Evolutionary conservation across 2,888 invertebrate genomes (phyloP).

Genomic region (Pherbina coryleti): DNA sequence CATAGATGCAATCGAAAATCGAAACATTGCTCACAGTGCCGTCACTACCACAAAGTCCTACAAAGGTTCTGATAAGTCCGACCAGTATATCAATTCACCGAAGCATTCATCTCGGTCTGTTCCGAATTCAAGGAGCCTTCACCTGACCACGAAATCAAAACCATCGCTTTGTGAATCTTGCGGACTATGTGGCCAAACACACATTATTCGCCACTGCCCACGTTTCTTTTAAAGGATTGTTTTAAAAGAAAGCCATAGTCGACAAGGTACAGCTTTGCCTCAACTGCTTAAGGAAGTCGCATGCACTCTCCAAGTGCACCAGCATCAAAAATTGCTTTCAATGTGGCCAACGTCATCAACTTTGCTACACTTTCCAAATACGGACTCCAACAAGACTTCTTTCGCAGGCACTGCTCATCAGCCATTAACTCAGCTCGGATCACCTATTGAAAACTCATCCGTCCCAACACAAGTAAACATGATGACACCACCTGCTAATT

Average conservation of each 20-base stretch:
- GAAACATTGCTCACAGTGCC: neutral
- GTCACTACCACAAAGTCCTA: neutral
- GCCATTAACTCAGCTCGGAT: neutral
- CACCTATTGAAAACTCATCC: no score
- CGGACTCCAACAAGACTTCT: no score
- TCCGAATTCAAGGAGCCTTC: neutral
- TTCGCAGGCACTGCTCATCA: neutral
- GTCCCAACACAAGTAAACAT: no score
- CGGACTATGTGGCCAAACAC: neutral
- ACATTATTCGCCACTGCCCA: neutral
- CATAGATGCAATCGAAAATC: slow-evolving; percentile 2
- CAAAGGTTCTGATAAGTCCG: neutral
- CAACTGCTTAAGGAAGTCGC: neutral
- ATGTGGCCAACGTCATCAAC: slow-evolving; percentile 12
- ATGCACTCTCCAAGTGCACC: slow-evolving; percentile 9
- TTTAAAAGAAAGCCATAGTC: neutral
- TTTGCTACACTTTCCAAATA: slow-evolving; percentile 14
- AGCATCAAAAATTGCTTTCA: neutral
- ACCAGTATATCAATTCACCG: no score
- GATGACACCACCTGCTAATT: no score
- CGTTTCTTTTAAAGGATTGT: neutral
- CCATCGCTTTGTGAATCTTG: neutral
- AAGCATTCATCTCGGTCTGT: neutral
- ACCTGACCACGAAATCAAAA: neutral
- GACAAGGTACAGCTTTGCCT: no score